Evolutionary conservation across 2,888 invertebrate species (phyloP).

Genomic region (Heliconius charithonia): DNA sequence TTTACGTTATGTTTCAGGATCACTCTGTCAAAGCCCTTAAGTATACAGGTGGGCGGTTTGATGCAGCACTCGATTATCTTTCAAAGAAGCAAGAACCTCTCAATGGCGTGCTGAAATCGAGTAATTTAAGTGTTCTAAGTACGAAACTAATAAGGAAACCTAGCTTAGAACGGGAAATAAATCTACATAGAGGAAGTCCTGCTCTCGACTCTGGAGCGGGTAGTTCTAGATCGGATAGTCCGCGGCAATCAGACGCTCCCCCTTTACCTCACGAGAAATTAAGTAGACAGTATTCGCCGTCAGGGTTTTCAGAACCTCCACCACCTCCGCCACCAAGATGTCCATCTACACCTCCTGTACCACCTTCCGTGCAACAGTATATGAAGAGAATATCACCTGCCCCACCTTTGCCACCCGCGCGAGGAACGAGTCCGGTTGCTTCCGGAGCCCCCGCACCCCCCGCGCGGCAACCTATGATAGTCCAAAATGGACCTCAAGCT

Average conservation of each 20-base stretch:
- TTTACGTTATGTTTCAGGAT: slow-evolving; percentile 80
- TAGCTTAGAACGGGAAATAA: slow-evolving; percentile 92
- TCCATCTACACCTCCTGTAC: slow-evolving; percentile 87
- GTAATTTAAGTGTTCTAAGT: slow-evolving; percentile 84
- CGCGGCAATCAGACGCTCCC: slow-evolving; percentile 86
- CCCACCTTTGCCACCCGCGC: slow-evolving; percentile 84
- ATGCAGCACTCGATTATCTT: slow-evolving; percentile 87
- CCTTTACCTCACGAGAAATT: slow-evolving; percentile 86
- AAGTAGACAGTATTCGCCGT: slow-evolving; percentile 89
- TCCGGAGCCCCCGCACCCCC: slow-evolving; percentile 84
- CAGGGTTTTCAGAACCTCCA: slow-evolving; percentile 85
- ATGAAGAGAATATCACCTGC: slow-evolving; percentile 87
- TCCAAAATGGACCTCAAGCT: slow-evolving; percentile 90
- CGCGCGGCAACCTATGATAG: slow-evolving; percentile 90
- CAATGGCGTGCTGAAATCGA: slow-evolving; percentile 81
- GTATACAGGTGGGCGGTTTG: slow-evolving; percentile 87
- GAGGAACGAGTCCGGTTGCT: slow-evolving; percentile 89
- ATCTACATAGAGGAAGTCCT: slow-evolving; percentile 91
- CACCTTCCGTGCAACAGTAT: slow-evolving; percentile 84
- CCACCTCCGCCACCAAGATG: slow-evolving; percentile 90
- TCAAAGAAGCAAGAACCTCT: slow-evolving; percentile 85
- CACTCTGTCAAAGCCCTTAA: slow-evolving; percentile 87
- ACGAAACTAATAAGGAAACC: slow-evolving; percentile 93
- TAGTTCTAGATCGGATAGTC: slow-evolving; percentile 94
- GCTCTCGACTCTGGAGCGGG: slow-evolving; percentile 94